Conservation (phyloP, 2,888 invertebrate species). For the Andrena trimmerana region DNA sequence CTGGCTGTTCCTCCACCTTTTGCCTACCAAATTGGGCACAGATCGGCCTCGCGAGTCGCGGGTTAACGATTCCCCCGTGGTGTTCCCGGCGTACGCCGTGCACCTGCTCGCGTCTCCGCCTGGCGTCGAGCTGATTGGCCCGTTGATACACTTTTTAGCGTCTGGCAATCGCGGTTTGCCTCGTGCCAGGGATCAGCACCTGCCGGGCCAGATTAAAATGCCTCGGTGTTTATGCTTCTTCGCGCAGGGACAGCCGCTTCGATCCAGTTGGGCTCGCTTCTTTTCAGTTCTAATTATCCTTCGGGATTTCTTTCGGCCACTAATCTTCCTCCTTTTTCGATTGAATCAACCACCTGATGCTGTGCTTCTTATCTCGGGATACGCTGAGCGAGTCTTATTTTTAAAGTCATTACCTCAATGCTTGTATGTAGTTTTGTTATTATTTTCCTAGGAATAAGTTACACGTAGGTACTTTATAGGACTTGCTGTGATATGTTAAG, state of each 20-base stretch:
- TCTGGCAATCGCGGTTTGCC: slow-evolving; percentile 43
- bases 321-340: no score
- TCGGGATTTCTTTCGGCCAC: no score
- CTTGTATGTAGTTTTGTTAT: no score
- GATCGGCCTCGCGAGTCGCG: not conserved
- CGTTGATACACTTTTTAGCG: slow-evolving; percentile 45
- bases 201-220: slow-evolving; percentile 52
- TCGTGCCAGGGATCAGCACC: slow-evolving; percentile 48
- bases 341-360: no score
- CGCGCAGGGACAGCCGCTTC: not conserved
- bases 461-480: no score
- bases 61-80: slow-evolving; percentile 44
- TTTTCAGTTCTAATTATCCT: slow-evolving; percentile 36
- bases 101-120: slow-evolving; percentile 37
- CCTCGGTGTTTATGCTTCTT: slow-evolving; percentile 29
- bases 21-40: slow-evolving; percentile 20
- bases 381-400: no score
- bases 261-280: slow-evolving; percentile 24
- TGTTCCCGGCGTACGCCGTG: slow-evolving; percentile 19
- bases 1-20: not conserved
- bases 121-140: slow-evolving; percentile 20
- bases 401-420: no score
- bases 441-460: no score
- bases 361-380: no score
- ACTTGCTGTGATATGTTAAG: no score